Evolutionary conservation across 2,888 invertebrate genomes (phyloP).

Genomic region (Plemyria rubiginata): DNA sequence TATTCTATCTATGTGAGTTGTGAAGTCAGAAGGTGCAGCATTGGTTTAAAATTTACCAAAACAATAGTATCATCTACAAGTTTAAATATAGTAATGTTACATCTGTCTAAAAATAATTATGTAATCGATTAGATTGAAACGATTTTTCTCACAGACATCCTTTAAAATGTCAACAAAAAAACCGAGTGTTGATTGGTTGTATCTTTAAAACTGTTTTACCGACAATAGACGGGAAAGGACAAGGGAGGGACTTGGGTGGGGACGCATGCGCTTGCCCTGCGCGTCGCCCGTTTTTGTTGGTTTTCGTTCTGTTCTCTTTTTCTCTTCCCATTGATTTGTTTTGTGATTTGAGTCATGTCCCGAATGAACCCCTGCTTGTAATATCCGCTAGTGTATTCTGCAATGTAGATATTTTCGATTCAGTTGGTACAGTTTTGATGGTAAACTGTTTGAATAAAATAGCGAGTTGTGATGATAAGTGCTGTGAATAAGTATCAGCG

Average conservation of each 20-base stretch:
- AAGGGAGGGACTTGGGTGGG: slow-evolving; percentile 46
- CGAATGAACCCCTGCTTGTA: slow-evolving; percentile 69
- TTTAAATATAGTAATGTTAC: too few species aligned
- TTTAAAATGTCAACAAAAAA: slow-evolving; percentile 52
- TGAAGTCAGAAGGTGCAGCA: too few species aligned
- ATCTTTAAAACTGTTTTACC: slow-evolving; percentile 67
- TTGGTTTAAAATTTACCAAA: too few species aligned
- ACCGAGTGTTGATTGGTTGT: slow-evolving; percentile 3
- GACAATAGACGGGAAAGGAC: slow-evolving; percentile 47
- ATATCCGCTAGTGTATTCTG: slow-evolving; percentile 75
- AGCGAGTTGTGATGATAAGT: slow-evolving; percentile 84
- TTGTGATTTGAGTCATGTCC: slow-evolving; percentile 80
- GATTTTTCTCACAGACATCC: slow-evolving; percentile 22
- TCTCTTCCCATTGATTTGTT: slow-evolving; percentile 75
- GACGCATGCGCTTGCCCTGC: slow-evolving; percentile 79
- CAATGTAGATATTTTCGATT: slow-evolving; percentile 62
- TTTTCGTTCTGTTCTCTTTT: slow-evolving; percentile 62
- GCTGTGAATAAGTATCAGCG: slow-evolving; percentile 82
- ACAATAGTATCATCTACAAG: too few species aligned
- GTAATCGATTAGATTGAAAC: neutral
- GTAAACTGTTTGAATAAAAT: slow-evolving; percentile 67
- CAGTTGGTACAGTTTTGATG: slow-evolving; percentile 64
- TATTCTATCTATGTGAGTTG: too few species aligned
- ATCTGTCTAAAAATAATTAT: too few species aligned
- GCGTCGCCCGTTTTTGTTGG: slow-evolving; percentile 62